These are phyloP conservation scores for Platalea minor DNA, from an alignment of 2,797 vertebrate genomes.

Conservation along the genomic window DNA sequence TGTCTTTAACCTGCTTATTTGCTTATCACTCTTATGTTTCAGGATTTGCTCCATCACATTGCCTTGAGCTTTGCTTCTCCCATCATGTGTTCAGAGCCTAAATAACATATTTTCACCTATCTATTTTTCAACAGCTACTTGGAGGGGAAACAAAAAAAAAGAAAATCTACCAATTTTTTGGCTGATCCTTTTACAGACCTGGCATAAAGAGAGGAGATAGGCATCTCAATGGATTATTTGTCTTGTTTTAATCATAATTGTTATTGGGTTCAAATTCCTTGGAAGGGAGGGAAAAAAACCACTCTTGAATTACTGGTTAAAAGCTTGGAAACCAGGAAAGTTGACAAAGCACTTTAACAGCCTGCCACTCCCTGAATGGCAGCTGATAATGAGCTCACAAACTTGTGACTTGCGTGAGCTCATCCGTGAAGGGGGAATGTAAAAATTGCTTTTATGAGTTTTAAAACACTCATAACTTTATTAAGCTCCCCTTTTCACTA, in stretches of 20 bases:
- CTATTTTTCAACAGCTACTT: neutral
- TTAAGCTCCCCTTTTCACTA: conserved; percentile 25
- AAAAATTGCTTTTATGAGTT: conserved; percentile 42
- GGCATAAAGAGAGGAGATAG: neutral
- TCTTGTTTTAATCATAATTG: neutral
- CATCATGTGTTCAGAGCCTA: neutral
- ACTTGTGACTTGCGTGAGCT: neutral
- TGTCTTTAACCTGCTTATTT: neutral
- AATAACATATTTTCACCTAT: neutral
- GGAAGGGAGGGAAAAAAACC: neutral
- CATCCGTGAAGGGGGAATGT: conserved; percentile 49
- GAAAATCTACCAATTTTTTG: neutral
- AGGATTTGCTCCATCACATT: neutral
- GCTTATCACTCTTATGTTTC: neutral
- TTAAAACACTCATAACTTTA: conserved; percentile 50
- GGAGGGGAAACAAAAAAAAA: rapidly evolving
- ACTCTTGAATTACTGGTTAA: neutral
- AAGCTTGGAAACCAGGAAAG: neutral
- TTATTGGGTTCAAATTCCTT: neutral
- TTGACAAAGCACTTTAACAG: conserved; percentile 17
- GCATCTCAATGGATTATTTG: neutral
- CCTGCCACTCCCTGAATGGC: neutral
- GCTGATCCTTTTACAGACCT: neutral
- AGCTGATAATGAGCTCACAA: conserved; percentile 10
- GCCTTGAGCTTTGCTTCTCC: neutral